Base-by-base conservation (phyloP, 2,113 vertebrate genomes). In the Hippocampus comes region DNA sequence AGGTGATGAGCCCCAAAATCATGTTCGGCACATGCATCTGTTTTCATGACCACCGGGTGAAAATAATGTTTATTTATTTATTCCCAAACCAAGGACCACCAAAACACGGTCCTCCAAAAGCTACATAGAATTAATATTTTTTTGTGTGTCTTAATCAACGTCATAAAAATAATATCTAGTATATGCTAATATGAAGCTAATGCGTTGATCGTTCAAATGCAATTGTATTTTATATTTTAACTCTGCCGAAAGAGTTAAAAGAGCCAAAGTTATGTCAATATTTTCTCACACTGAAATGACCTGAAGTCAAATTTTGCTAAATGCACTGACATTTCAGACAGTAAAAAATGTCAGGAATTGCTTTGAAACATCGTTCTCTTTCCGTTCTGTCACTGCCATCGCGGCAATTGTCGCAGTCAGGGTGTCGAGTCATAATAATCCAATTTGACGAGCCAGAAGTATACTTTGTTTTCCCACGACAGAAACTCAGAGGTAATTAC, bases 371-470 rank as follows among this genome's bases (percentile, higher is more conserved):
- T 60, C 57, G 87, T 84, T 89, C 79, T 79, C 86, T 86, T 91
- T 90, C 84, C 73, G 63, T 81, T 79, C 84, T 80, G 76, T 83
- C 79, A 80, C 66, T 63, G 82, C 82, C 90, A 90, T 89, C 86
- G 78, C 65, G 55, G 65, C 66, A 43, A 83, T 79, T 84, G 83
- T 89, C 82, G 83, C 85, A 87, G 86, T 87, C 79, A 71, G 57
- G 80, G 60, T 83, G 87, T 89, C 78, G 70, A 78, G 73, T 86
- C 68, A 74, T 83, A 84, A 85, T 89, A 91, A 90, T 86, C 83
- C 82, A 74, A 30, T 53, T 38, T 88, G 87, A 90, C 84, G 87
- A 81, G 72, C 73, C 85, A 74, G 75, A 80, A 80, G 77, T 74
- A 27, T 71, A 74, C 65, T 78, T 83, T 67, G 61, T 72, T 75